Evolutionary conservation across 2,797 vertebrate species (phyloP).

Genomic region (Phaenicophaeus curvirostris): DNA sequence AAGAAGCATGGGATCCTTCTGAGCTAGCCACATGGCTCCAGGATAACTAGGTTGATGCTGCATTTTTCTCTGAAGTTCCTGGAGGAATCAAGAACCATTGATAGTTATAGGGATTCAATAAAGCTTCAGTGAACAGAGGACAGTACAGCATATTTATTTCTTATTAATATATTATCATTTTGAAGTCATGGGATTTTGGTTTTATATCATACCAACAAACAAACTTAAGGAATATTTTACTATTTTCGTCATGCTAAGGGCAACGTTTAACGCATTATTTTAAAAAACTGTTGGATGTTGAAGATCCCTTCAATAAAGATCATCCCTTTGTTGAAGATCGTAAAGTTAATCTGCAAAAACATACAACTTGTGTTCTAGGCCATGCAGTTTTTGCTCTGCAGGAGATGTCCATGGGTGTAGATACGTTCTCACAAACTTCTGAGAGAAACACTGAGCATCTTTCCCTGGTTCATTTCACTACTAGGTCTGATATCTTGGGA

Average conservation of each 20-base stretch:
- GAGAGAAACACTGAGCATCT: not conserved
- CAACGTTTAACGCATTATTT: not conserved
- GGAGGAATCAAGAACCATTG: not conserved
- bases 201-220: not conserved
- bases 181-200: not conserved
- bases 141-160: not conserved
- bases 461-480: not conserved
- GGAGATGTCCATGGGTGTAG: not conserved
- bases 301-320: not conserved
- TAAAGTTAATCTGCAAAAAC: not conserved
- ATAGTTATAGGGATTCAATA: not conserved
- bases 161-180: not conserved
- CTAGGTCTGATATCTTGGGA: not conserved
- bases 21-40: not conserved
- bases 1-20: not conserved
- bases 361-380: not conserved
- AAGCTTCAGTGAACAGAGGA: not conserved
- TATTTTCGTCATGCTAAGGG: not conserved
- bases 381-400: not conserved
- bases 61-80: not conserved
- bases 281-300: not conserved
- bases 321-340: not conserved
- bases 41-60: not conserved
- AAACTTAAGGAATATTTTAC: not conserved
- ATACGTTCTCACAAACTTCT: not conserved